Percentiles rank a stretch among this genome's conserved stretches.
These are phyloP conservation scores for Thripadectes ignobilis DNA, from an alignment of 2,797 vertebrate species.

Conservation along the genomic window DNA sequence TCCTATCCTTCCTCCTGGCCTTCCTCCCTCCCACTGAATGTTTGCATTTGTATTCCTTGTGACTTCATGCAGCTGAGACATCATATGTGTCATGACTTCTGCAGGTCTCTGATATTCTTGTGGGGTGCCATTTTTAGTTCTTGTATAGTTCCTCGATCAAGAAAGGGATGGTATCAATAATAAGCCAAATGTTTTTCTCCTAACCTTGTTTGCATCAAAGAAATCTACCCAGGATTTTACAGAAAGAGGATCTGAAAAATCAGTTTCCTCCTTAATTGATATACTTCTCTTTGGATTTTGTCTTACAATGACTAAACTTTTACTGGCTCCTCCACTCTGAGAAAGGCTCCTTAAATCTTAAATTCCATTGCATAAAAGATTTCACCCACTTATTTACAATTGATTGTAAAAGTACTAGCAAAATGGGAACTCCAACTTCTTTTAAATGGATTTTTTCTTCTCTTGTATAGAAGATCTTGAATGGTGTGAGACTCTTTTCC, in stretches of 20 bases:
- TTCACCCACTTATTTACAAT: background rate
- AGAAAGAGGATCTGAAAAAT: background rate
- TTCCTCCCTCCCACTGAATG: background rate
- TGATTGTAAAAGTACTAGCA: background rate
- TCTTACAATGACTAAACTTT: background rate
- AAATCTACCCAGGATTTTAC: background rate
- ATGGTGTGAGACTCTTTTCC: background rate
- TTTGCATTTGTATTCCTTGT: background rate
- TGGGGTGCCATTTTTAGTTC: background rate
- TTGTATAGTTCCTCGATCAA: background rate
- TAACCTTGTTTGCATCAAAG: background rate
- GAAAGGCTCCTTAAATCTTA: background rate
- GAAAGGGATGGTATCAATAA: background rate
- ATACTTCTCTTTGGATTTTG: background rate
- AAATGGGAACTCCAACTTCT: background rate
- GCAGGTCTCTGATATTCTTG: background rate
- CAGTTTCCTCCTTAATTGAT: background rate
- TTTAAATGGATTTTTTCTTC: background rate
- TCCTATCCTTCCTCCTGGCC: background rate
- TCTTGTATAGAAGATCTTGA: background rate
- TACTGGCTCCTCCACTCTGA: background rate
- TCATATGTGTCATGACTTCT: background rate
- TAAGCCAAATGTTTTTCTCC: background rate
- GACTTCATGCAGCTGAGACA: background rate
- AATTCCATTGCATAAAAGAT: background rate